These are phyloP conservation scores for Actinopyga echinites DNA, from an alignment of 53 echinoderm and acorn worm genomes.

Conservation along the genomic window DNA sequence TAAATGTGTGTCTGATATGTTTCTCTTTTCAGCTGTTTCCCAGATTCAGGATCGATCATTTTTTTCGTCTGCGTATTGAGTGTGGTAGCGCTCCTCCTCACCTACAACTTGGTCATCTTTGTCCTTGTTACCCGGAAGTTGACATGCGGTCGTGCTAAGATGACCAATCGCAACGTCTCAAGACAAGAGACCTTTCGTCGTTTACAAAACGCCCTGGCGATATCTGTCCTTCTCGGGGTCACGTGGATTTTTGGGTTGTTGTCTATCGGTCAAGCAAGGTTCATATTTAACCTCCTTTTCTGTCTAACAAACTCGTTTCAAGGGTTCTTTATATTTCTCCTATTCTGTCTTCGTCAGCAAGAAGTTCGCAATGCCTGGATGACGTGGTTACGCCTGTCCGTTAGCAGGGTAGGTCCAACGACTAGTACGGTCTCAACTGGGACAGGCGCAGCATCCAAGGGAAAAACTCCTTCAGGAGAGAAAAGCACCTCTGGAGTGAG, in stretches of 20 bases:
- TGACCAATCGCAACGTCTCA: background rate
- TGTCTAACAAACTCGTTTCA: slow-evolving; percentile 76
- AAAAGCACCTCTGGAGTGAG: background rate
- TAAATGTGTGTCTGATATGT: background rate
- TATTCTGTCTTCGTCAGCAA: slow-evolving; percentile 69
- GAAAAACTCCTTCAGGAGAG: background rate
- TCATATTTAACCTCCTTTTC: slow-evolving; percentile 71
- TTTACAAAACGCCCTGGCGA: slow-evolving; percentile 71
- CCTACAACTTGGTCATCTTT: slow-evolving; percentile 54
- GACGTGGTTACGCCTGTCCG: slow-evolving; percentile 5
- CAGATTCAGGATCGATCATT: background rate
- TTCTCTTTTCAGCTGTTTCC: slow-evolving; percentile 7
- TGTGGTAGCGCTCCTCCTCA: slow-evolving; percentile 27
- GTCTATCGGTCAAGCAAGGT: slow-evolving; percentile 43
- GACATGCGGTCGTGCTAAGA: slow-evolving; percentile 21
- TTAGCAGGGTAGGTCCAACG: background rate
- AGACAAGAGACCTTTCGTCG: slow-evolving; percentile 37
- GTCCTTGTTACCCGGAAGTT: slow-evolving; percentile 40
- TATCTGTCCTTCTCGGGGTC: slow-evolving; percentile 66
- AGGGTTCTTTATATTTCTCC: slow-evolving; percentile 73
- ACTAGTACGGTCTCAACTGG: background rate
- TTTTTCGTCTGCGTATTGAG: slow-evolving; percentile 27
- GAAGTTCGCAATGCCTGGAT: slow-evolving; percentile 55
- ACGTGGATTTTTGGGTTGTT: slow-evolving; percentile 83
- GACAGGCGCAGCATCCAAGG: background rate